phyloP scores from a whole-genome alignment of 1,140 invertebrate species.

The Tribolium castaneum region DNA sequence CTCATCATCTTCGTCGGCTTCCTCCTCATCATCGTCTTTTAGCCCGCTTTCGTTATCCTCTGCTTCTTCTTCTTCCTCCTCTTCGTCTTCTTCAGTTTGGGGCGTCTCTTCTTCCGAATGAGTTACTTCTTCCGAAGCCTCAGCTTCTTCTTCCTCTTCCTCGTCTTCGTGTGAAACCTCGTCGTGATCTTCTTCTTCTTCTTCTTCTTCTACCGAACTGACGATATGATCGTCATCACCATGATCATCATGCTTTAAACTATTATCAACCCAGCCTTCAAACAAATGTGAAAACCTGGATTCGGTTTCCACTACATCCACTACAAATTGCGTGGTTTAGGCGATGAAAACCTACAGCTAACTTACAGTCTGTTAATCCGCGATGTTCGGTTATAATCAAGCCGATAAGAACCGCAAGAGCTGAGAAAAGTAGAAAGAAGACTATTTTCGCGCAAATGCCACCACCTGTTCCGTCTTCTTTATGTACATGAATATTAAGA shows the following conservation, averaged over 20 bases:
- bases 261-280: slow-evolving; percentile 83
- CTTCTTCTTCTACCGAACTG: slow-evolving; percentile 57
- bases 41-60: slow-evolving; percentile 58
- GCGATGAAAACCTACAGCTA: background rate
- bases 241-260: slow-evolving; percentile 67
- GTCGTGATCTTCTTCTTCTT: slow-evolving; percentile 57
- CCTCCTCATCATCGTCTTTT: slow-evolving; percentile 57
- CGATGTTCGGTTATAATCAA: slow-evolving; percentile 83
- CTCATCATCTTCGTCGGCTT: slow-evolving; percentile 54
- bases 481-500: slow-evolving; percentile 79
- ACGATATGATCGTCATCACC: slow-evolving; percentile 67
- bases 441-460: slow-evolving; percentile 85
- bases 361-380: slow-evolving; percentile 80
- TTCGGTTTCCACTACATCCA: slow-evolving; percentile 76
- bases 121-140: slow-evolving; percentile 56
- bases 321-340: slow-evolving; percentile 64
- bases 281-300: slow-evolving; percentile 79
- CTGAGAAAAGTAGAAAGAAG: slow-evolving; percentile 79
- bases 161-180: slow-evolving; percentile 60
- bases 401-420: slow-evolving; percentile 77
- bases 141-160: slow-evolving; percentile 58
- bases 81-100: slow-evolving; percentile 59
- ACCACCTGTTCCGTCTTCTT: slow-evolving; percentile 79
- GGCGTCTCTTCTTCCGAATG: slow-evolving; percentile 57
- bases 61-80: slow-evolving; percentile 57